Percentiles rank a stretch among this genome's conserved stretches.
Evolutionary conservation across 2,797 vertebrate genomes (phyloP).

Genomic region (Propithecus perrieri): DNA sequence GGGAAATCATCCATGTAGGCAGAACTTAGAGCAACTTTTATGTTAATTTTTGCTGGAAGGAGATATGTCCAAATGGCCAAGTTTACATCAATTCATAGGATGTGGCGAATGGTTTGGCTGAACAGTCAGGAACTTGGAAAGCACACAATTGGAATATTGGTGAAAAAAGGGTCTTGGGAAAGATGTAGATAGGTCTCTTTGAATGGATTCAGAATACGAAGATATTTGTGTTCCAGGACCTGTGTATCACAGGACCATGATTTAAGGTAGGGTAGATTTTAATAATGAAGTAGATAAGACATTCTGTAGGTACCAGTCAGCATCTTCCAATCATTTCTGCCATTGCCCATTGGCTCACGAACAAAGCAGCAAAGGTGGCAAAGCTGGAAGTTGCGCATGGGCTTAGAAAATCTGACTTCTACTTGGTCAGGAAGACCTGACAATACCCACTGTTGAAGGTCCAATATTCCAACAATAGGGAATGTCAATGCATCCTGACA

Average conservation of each 20-base stretch:
- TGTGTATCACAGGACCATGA: no score
- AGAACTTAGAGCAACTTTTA: neutral
- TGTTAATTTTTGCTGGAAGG: neutral
- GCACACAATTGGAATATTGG: neutral
- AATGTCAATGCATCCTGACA: neutral
- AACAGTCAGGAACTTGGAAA: neutral
- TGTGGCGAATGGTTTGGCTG: neutral
- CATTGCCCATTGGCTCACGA: neutral
- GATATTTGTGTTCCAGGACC: neutral
- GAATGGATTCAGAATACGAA: neutral
- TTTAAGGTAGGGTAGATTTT: neutral
- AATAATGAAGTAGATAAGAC: neutral
- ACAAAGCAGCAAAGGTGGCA: neutral
- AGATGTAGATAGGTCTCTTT: neutral
- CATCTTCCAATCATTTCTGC: neutral
- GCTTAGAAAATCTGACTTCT: neutral
- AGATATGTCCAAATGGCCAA: neutral
- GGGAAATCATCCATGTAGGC: fast-evolving
- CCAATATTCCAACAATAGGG: no score
- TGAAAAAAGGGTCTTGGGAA: neutral
- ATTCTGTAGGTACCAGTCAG: neutral
- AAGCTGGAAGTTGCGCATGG: neutral
- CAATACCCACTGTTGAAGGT: neutral
- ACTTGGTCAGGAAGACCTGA: neutral
- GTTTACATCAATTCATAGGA: neutral